Conservation (phyloP, 2,113 vertebrate species). For the Leptosomus discolor region DNA sequence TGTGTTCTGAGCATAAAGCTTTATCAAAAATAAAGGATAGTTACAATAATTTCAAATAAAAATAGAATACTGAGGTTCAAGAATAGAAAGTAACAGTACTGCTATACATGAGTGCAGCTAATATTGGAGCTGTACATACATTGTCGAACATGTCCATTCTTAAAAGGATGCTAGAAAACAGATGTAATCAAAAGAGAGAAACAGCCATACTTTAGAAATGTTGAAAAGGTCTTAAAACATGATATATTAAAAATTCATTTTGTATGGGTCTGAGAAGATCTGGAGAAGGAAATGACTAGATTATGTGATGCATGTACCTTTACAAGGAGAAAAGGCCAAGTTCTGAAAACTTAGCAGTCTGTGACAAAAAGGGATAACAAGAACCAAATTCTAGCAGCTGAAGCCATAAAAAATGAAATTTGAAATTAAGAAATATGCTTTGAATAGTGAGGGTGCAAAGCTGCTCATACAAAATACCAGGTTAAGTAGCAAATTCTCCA, state of each 20-base stretch:
- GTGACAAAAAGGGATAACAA: not conserved
- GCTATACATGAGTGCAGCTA: not conserved
- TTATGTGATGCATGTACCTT: accelerated
- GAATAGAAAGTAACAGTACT: not conserved
- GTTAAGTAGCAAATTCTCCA: not conserved
- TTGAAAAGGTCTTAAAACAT: not conserved
- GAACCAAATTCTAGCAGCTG: not conserved
- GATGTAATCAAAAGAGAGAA: not conserved
- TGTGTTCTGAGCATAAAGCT: not conserved
- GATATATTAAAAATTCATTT: not conserved
- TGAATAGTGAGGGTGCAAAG: not conserved
- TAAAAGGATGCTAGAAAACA: not conserved
- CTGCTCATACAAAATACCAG: not conserved
- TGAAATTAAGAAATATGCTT: not conserved
- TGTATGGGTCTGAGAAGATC: not conserved
- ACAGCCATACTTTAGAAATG: not conserved
- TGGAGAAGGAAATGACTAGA: not conserved
- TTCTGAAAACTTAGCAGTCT: not conserved
- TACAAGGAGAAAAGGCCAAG: not conserved
- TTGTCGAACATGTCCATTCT: not conserved
- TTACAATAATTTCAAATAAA: not conserved
- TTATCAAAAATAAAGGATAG: not conserved
- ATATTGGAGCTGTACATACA: not conserved
- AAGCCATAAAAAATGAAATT: not conserved
- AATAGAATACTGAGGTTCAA: not conserved